Base-by-base conservation (phyloP, 2,113 vertebrate species). In the Phainopepla nitens region DNA sequence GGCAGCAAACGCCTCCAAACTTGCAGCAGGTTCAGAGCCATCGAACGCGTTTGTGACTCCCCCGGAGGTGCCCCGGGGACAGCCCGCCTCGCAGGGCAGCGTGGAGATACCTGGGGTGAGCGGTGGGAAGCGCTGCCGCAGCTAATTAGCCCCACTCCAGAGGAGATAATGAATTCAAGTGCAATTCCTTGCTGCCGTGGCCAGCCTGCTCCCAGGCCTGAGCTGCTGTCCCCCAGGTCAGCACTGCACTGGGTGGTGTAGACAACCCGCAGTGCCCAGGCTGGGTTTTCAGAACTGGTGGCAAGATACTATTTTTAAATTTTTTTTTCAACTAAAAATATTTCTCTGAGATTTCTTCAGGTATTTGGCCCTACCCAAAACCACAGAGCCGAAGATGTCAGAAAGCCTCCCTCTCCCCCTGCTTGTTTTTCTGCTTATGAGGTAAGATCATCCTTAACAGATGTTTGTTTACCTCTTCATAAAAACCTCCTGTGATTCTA, bases 401-500 rank as follows among this genome's bases (percentile, higher is more conserved):
- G 57, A 79, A 89, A 78, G 36, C n/a, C 36, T 80, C 49, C 10
- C 13, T 83, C 20, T 80, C 18, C 47, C 28, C 4, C 4, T 8
- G 15, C 18, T 56, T 82, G 45, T 35, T 83, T 81, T 90, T 44
- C 69, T 71, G 42, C 64, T 75, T 89, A 50, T 29, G 57, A 53
- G 57, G 89, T 89, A 95, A 76, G 77, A 76, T 87, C 65, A 60
- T 93, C 70, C 57, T 94, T 96, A 97, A 85, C 94, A 96, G 94
- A 96, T 96, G 91, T 89, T 96, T 97, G 94, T 96, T 96, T 97
- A 96, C 95, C 96, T 96, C 95, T 95, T 92, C 83, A 92, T 91
- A 92, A 95, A 96, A 93, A 60, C 86, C 94, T 95, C 91, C 83
- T 78, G 91, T 89, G 94, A 90, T 77, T 94, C 94, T 83, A 66